Percentiles rank a stretch among this genome's conserved stretches.
Conservation (phyloP, 1,140 invertebrate species). For the Pseudomyrmex cubaensis region DNA sequence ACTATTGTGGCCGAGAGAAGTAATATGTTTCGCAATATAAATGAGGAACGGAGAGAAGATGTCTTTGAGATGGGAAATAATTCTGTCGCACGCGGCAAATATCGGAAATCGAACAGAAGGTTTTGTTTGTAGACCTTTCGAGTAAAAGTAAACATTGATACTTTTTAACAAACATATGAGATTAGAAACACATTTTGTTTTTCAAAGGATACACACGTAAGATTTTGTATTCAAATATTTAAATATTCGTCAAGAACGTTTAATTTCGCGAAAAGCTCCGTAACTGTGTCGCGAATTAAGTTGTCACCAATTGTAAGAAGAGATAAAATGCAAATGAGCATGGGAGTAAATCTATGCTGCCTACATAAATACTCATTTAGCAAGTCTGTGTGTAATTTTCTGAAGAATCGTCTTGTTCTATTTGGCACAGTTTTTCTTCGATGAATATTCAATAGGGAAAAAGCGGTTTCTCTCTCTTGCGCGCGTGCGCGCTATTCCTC, state of each 20-base stretch:
- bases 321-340: conserved; percentile 34
- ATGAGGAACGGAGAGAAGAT: background rate
- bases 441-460: conserved; percentile 51
- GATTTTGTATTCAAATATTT: background rate
- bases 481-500: background rate
- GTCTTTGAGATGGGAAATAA: background rate
- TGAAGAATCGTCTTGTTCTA: conserved; percentile 24
- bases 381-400: background rate
- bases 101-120: conserved; percentile 14
- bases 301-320: conserved; percentile 21
- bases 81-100: background rate
- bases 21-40: conserved; percentile 37
- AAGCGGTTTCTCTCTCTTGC: background rate
- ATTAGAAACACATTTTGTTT: background rate
- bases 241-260: background rate
- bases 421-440: conserved; percentile 43
- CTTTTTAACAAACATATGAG: background rate
- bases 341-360: conserved; percentile 11
- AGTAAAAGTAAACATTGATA: background rate
- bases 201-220: conserved; percentile 3
- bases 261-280: background rate
- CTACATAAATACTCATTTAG: conserved; percentile 22
- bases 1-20: conserved; percentile 15
- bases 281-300: conserved; percentile 10
- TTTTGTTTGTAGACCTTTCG: background rate